Percentiles rank a stretch among this genome's conserved stretches.
Conservation (phyloP, 2,888 invertebrate species). For the Zygothrica quintamaculata region DNA sequence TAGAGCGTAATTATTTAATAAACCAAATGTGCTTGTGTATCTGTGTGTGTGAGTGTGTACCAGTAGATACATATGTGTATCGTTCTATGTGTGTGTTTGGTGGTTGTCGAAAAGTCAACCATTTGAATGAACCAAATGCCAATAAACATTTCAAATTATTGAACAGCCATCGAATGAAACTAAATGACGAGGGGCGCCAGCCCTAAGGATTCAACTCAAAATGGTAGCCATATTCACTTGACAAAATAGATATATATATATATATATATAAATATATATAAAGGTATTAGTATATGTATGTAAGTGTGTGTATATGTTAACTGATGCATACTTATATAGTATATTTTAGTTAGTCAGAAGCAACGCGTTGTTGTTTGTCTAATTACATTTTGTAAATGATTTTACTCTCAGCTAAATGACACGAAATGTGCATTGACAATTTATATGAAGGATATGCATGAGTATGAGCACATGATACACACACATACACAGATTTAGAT, state of each 20-base stretch:
- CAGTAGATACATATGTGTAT: constrained; percentile 4
- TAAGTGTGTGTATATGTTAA: constrained; percentile 5
- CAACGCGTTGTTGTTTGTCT: constrained; percentile 43
- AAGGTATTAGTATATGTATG: neutral
- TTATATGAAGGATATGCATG: constrained; percentile 1
- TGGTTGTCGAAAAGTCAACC: constrained; percentile 48
- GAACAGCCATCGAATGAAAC: constrained; percentile 52
- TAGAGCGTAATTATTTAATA: constrained; percentile 81
- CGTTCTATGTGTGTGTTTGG: constrained; percentile 19
- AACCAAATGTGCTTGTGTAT: constrained; percentile 58
- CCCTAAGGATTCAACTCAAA: constrained; percentile 30
- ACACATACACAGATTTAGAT: no score
- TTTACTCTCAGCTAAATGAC: constrained; percentile 31
- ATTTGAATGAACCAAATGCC: constrained; percentile 51
- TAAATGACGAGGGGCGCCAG: constrained; percentile 61
- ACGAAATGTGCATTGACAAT: constrained; percentile 8
- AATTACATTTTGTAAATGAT: constrained; percentile 61
- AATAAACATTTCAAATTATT: constrained; percentile 38
- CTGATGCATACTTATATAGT: constrained; percentile 15
- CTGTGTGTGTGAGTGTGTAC: constrained; percentile 2
- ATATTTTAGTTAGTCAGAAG: constrained; percentile 27
- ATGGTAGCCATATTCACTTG: constrained; percentile 42
- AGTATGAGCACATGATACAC: neutral
- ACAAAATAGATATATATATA: no score
- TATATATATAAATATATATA: no score